phyloP scores from a whole-genome alignment of 1,140 invertebrate genomes.

The Pogonomyrmex barbatus region DNA sequence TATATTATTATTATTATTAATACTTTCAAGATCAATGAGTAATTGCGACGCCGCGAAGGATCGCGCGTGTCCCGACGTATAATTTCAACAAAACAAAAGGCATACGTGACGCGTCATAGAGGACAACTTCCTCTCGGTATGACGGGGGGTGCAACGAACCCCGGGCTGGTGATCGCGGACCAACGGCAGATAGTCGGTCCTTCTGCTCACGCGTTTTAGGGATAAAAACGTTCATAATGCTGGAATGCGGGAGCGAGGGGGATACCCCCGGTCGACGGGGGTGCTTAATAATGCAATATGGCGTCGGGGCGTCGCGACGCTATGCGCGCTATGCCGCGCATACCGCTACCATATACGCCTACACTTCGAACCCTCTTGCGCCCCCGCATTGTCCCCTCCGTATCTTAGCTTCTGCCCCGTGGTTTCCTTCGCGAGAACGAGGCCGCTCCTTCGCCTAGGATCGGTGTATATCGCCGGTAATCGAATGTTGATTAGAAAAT shows the following conservation, averaged over 20 bases:
- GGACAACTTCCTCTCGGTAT: neutral
- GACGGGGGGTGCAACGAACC: conserved; percentile 43
- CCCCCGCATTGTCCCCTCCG: conserved; percentile 18
- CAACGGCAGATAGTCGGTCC: conserved; percentile 12
- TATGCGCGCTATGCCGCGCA: conserved; percentile 84
- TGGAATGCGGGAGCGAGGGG: conserved; percentile 81
- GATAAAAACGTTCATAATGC: conserved; percentile 85
- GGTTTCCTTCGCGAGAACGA: conserved; percentile 26
- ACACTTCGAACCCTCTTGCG: conserved; percentile 69
- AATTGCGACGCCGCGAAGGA: too few relatives aligned
- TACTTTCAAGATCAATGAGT: neutral
- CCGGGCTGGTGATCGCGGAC: conserved; percentile 34
- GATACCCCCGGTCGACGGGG: conserved; percentile 62
- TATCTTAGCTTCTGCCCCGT: neutral
- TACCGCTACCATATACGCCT: conserved; percentile 82
- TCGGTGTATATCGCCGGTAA: conserved; percentile 70
- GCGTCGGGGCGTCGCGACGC: conserved; percentile 82
- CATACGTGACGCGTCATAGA: neutral
- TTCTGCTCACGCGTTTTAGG: conserved; percentile 75
- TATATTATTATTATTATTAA: neutral
- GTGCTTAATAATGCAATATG: conserved; percentile 86
- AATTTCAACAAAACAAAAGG: conserved; percentile 17
- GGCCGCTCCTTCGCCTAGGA: neutral
- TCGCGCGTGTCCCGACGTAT: neutral
- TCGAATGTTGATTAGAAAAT: conserved; percentile 85